Base-by-base conservation (phyloP, 2,113 vertebrate species). In the Charadrius vociferus region DNA sequence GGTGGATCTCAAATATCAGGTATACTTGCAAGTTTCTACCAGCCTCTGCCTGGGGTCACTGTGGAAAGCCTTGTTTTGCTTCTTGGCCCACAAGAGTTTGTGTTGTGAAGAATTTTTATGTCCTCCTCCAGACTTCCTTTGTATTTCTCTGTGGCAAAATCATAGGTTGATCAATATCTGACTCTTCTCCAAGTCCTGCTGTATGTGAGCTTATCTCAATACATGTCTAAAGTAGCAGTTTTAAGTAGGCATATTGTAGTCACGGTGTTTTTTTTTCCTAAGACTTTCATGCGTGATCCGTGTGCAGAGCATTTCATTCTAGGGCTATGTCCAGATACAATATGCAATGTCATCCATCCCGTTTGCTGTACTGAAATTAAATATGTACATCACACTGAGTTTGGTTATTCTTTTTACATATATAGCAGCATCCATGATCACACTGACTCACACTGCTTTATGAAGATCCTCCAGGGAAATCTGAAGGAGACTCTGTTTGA, bases 391-490 rank as follows among this genome's bases (percentile, higher is more conserved):
- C 66, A 32, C 34, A 9, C 96, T 98, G 96, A 98, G 81, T 91
- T 95, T 15, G 2, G 7, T 75, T 97, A 49, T 98, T 85, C 39
- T 83, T 74, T 97, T 88, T 86, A 62, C 91, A 29, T 77, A 95
- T 98, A 97, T 98, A 99, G 99, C 97, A 99, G 99, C 92, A 99
- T 99, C 98, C 99, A 99, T 73, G 99, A 99, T 96, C 99, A 99
- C 97, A 98, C 99, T 70, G 97, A 99, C 96, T 99, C 99, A 50
- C 99, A 99, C 97, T 99, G 99, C 97, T 99, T 99, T 98, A 98
- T 99, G 98, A 99, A 99, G 98, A 98, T 99, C 74, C 99, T 99
- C 19, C 99, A 99, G 95, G 99, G 99, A 59, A 99, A 99, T 93
- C 98, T 99, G 70, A 99, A 99, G 96, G 99, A 99, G 96, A 99